Evolutionary conservation across 2,888 invertebrate species (phyloP).

Genomic region (Conistra vaccinii): DNA sequence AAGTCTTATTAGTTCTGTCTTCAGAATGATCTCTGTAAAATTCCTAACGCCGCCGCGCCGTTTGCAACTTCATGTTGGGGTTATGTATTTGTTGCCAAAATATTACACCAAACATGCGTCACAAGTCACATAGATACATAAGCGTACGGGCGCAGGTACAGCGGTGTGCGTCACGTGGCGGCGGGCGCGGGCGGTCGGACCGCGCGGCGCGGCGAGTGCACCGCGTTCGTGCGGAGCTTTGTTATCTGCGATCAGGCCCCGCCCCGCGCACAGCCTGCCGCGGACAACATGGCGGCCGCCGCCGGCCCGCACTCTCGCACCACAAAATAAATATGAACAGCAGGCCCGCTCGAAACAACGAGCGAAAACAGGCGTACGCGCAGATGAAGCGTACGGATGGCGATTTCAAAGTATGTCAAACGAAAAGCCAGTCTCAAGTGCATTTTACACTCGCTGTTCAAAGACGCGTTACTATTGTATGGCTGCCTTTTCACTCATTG

Average conservation of each 20-base stretch:
- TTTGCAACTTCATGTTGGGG: background rate
- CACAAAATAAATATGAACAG: background rate
- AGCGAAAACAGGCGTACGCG: background rate
- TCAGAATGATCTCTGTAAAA: conserved; percentile 7
- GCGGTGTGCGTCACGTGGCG: conserved; percentile 27
- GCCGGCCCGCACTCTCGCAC: conserved; percentile 56
- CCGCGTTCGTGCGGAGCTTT: conserved; percentile 74
- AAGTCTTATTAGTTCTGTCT: conserved; percentile 3
- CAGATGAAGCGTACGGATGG: background rate
- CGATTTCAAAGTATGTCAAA: background rate
- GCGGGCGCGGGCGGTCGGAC: conserved; percentile 38
- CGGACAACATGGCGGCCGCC: conserved; percentile 72
- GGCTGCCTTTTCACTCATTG: background rate
- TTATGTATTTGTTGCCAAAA: conserved; percentile 33
- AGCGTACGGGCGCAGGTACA: conserved; percentile 35
- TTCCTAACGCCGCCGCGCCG: background rate
- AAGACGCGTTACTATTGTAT: background rate
- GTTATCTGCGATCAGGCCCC: conserved; percentile 85
- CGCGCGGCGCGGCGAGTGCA: conserved; percentile 41
- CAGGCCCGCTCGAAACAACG: background rate
- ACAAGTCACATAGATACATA: conserved; percentile 33
- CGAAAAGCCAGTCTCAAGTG: background rate
- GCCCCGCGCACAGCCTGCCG: conserved; percentile 71
- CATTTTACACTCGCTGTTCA: no score
- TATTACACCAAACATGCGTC: conserved; percentile 20